Conservation (phyloP, 2,113 vertebrate genomes). For the Plectropomus leopardus region DNA sequence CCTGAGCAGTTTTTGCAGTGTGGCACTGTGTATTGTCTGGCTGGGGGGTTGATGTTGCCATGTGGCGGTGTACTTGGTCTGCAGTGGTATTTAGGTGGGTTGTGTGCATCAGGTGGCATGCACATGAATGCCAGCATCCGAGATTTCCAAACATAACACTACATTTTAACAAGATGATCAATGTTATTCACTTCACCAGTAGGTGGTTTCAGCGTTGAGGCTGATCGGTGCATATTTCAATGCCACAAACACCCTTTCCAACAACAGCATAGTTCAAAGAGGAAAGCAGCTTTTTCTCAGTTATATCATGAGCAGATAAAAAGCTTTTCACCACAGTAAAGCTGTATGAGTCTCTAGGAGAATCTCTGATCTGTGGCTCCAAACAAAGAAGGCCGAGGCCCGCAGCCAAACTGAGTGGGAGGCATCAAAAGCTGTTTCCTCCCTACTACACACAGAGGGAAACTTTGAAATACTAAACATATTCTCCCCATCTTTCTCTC, state of each 20-base stretch:
- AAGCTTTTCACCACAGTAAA: conserved; percentile 18
- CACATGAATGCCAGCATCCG: no score
- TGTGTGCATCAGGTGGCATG: no score
- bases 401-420: conserved; percentile 49
- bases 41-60: no score
- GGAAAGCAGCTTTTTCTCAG: neutral
- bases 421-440: conserved; percentile 41
- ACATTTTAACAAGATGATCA: no score
- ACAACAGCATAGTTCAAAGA: conserved; percentile 3
- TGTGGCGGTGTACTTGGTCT: no score
- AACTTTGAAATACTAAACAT: conserved; percentile 44
- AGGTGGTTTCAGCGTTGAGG: no score
- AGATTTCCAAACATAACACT: no score
- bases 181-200: no score
- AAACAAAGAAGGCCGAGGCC: conserved; percentile 17
- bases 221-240: neutral
- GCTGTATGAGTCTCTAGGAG: conserved; percentile 6
- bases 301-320: conserved; percentile 7
- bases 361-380: conserved; percentile 49
- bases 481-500: neutral
- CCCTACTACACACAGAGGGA: conserved; percentile 27
- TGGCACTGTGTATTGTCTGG: no score
- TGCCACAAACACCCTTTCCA: neutral
- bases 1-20: no score
- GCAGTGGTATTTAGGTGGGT: no score